Evolutionary conservation across 2,113 vertebrate species (phyloP).

Genomic region (Rafetus swinhoei): DNA sequence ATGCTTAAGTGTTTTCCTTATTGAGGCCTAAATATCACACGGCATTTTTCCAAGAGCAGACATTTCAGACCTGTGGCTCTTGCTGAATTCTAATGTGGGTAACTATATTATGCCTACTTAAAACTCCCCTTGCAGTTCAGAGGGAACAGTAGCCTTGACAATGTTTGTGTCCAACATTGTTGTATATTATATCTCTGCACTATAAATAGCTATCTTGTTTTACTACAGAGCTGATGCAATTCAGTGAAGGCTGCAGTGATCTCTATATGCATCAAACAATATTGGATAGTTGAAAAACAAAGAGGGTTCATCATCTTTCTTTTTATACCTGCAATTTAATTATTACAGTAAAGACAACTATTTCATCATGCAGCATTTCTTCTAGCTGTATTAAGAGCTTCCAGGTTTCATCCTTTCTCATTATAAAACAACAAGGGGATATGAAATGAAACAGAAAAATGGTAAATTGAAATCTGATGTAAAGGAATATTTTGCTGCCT

Average conservation of each 20-base stretch:
- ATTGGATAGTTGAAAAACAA: background rate
- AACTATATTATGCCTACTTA: background rate
- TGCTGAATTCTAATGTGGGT: background rate
- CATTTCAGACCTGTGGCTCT: background rate
- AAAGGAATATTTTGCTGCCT: background rate
- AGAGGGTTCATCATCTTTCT: background rate
- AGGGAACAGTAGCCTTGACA: background rate
- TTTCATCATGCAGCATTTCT: background rate
- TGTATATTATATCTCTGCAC: background rate
- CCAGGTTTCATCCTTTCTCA: background rate
- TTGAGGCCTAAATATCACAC: no score
- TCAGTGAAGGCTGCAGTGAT: background rate
- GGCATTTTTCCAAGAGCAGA: background rate
- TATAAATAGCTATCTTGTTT: background rate
- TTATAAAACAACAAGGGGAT: background rate
- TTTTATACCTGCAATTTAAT: background rate
- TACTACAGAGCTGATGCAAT: background rate
- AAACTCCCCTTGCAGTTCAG: background rate
- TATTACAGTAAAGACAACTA: background rate
- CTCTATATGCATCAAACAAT: background rate
- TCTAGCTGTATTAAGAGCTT: background rate
- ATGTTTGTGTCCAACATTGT: background rate
- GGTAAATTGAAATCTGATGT: background rate
- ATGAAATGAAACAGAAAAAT: background rate
- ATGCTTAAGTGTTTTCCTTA: background rate